Conservation (phyloP, 2,797 vertebrate species). For the Macroramphosus scolopax region DNA sequence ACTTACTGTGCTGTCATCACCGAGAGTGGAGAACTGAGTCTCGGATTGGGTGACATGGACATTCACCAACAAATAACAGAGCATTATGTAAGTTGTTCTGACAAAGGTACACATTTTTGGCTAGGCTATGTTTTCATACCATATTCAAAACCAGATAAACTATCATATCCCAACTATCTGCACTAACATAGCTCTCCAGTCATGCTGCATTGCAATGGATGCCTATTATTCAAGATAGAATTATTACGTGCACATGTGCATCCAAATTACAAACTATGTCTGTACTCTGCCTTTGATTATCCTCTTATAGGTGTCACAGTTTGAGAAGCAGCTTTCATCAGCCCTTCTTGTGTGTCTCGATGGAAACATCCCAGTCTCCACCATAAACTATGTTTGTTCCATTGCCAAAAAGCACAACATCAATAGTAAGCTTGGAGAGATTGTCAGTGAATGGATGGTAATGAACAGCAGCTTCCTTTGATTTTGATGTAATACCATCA, state of each 20-base stretch:
- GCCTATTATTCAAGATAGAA: no score
- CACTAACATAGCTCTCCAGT: no score
- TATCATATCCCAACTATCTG: no score
- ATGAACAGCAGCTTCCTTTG: background rate
- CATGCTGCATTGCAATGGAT: no score
- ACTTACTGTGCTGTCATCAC: slow-evolving; percentile 86
- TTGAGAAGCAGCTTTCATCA: slow-evolving; percentile 79
- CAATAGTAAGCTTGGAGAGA: slow-evolving; percentile 70
- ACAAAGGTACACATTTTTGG: background rate
- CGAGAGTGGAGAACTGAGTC: slow-evolving; percentile 81
- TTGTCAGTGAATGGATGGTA: slow-evolving; percentile 2
- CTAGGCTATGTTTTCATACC: background rate
- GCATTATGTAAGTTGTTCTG: slow-evolving; percentile 76
- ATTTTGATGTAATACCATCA: slow-evolving; percentile 13
- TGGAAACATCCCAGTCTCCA: slow-evolving; percentile 86
- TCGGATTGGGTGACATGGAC: slow-evolving; percentile 90
- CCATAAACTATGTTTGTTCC: slow-evolving; percentile 85
- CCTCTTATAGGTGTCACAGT: slow-evolving; percentile 82
- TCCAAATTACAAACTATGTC: no score
- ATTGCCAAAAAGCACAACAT: slow-evolving; percentile 77
- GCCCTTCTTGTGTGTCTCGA: slow-evolving; percentile 85
- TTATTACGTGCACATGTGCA: no score
- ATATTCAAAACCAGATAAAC: background rate
- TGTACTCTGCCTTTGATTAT: slow-evolving; percentile 1
- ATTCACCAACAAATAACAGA: slow-evolving; percentile 87